Evolutionary conservation across 2,797 vertebrate species (phyloP), one percentile per base, ranked within the genome.

Genomic region (Anguilla anguilla): DNA sequence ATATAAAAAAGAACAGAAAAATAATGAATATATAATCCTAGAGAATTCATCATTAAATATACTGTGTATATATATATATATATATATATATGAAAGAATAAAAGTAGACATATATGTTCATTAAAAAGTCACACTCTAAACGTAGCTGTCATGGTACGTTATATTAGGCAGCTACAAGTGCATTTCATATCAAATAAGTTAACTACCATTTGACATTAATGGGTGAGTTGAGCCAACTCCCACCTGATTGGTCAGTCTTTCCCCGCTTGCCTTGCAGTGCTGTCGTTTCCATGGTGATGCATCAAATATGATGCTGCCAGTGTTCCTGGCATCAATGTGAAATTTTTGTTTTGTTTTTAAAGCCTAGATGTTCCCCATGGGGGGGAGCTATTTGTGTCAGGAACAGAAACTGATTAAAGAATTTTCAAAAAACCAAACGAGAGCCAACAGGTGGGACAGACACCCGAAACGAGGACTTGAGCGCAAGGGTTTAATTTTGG

Each of bases 251-350:
- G 84, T 87, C 28, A 72, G 87, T 91, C 89, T 87, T 74, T 86
- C 79, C 61, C 35, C 86, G 88, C 83, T 82, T 84, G 87, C 88
- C 82, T 86, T 0, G 9, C 88, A 87, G 69, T 86, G 91, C 92
- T 84, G 89, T 61, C 89, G 93, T 94, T 94, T 92, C 93, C 90
- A 92, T 95, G 92, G 95, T 91, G 90, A 91, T 92, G 91, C 67
- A 88, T 88, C 79, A 91, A 86, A 85, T 88, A 92, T 89, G 89
- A 91, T 89, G 90, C 90, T 87, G 91, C 69, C 91, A 91, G 85
- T 86, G 5, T 89, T 89, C 28, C 84, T 89, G 67, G 31, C 79
- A 81, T 35, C 81, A 39, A 25, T 64, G 13, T 57, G 19, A 39
- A 79, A 6, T 74, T 51, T 72, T 74, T 61, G 6, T 85, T 43